phyloP scores from a whole-genome alignment of 2,113 vertebrate species.

The Speoplatyrhinus poulsoni region DNA sequence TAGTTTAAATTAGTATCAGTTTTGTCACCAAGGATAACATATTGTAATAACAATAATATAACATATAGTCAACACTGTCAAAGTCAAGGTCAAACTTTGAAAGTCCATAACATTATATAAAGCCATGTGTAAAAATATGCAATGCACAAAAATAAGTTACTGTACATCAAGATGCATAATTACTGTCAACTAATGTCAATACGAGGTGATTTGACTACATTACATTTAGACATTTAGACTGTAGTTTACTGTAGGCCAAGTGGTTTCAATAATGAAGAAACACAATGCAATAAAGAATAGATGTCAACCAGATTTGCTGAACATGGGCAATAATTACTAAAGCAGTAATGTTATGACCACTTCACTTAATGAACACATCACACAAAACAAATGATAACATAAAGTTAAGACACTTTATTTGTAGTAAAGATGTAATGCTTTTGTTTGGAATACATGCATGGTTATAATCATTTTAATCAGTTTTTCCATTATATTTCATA shows the following conservation, averaged over 20 bases:
- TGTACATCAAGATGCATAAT: conserved; percentile 64
- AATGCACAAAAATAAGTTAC: conserved; percentile 56
- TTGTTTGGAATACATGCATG: no score
- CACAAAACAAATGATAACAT: conserved; percentile 14
- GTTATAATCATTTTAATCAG: no score
- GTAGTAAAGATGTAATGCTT: no score
- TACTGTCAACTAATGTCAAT: conserved; percentile 73
- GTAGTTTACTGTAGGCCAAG: conserved; percentile 63
- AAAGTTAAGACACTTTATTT: no score
- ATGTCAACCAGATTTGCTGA: conserved; percentile 38
- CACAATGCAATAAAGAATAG: conserved; percentile 59
- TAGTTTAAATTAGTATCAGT: conserved; percentile 45
- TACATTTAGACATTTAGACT: conserved; percentile 29
- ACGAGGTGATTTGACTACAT: conserved; percentile 68
- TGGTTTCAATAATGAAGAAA: conserved; percentile 48
- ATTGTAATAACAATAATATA: background rate
- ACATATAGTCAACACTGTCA: conserved; percentile 4
- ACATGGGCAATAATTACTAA: conserved; percentile 24
- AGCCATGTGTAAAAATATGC: conserved; percentile 65
- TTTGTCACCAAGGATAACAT: conserved; percentile 47
- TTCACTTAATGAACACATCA: conserved; percentile 17
- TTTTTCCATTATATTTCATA: no score
- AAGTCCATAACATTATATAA: conserved; percentile 66
- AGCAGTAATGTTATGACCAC: conserved; percentile 23
- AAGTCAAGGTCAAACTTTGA: conserved; percentile 65